Evolutionary conservation across 2,113 vertebrate species (phyloP).

Genomic region (Tyto alba): DNA sequence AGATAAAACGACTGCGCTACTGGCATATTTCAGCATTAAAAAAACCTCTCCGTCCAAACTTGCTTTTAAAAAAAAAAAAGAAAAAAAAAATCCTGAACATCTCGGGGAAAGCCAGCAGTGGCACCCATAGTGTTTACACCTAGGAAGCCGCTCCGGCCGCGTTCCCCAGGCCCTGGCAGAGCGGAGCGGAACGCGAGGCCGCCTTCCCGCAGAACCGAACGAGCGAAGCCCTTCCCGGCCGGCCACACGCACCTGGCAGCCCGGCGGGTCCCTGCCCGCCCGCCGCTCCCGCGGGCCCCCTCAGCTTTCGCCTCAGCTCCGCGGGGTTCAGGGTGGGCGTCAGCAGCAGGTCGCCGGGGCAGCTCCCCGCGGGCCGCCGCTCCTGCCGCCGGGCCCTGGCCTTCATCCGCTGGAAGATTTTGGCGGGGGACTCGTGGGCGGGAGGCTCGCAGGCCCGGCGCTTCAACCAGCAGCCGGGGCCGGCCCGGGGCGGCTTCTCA

Average conservation of each 20-base stretch:
- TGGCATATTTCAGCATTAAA: too few relatives aligned
- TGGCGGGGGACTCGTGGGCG: background rate
- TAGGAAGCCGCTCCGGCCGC: background rate
- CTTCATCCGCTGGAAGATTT: constrained; percentile 45
- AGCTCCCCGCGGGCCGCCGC: background rate
- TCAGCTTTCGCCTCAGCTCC: too few relatives aligned
- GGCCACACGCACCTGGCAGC: fast-evolving
- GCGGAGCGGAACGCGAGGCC: too few relatives aligned
- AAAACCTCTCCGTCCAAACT: fast-evolving
- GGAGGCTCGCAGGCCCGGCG: background rate
- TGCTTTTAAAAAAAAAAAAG: background rate
- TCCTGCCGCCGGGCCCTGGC: background rate
- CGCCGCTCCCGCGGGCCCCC: fast-evolving
- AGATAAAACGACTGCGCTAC: background rate
- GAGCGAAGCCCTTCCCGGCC: background rate
- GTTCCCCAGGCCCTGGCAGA: background rate
- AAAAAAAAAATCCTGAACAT: background rate
- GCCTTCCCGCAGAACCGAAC: fast-evolving
- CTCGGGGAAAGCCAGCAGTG: fast-evolving
- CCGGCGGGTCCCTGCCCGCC: background rate
- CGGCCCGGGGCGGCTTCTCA: too few relatives aligned
- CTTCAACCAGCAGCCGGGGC: background rate
- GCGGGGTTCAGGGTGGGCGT: background rate
- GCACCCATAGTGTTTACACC: background rate
- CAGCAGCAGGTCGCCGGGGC: background rate